phyloP scores from a whole-genome alignment of 2,888 invertebrate species.

The Ophion ventricosus region DNA sequence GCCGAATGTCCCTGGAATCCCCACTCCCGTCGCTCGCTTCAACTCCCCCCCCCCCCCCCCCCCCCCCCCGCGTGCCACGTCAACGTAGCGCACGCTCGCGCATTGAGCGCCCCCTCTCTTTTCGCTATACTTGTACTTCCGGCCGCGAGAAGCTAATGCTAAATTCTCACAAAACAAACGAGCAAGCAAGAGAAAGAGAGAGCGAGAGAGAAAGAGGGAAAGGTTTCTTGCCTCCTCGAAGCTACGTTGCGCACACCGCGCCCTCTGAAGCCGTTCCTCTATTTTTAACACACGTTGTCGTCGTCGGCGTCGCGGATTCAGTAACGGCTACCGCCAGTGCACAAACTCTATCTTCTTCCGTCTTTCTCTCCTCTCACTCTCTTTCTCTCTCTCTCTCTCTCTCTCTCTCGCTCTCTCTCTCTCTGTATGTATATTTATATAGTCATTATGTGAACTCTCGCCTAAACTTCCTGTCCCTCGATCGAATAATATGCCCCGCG shows the following conservation, averaged over 20 bases:
- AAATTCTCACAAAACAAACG: constrained; percentile 79
- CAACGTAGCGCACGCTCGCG: not conserved
- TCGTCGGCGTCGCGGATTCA: constrained; percentile 57
- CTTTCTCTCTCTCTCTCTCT: constrained; percentile 7
- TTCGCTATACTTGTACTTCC: constrained; percentile 80
- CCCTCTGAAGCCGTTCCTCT: constrained; percentile 58
- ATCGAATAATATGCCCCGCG: constrained; percentile 39
- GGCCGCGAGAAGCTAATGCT: constrained; percentile 76
- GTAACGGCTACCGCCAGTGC: constrained; percentile 46
- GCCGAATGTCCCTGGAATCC: constrained; percentile 74
- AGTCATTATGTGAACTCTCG: constrained; percentile 69
- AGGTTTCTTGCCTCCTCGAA: constrained; percentile 55
- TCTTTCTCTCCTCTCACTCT: constrained; percentile 18
- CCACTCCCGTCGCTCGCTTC: constrained; percentile 60
- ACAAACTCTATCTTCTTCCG: constrained; percentile 21
- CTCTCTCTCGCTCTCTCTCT: constrained; percentile 15
- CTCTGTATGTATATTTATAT: constrained; percentile 22
- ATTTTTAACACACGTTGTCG: constrained; percentile 63
- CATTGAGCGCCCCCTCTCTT: constrained; percentile 53
- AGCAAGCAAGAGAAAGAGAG: constrained; percentile 43
- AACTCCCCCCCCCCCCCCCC: constrained; percentile 44
- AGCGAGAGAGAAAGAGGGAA: constrained; percentile 12
- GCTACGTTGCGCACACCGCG: constrained; percentile 51
- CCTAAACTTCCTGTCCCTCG: constrained; percentile 76
- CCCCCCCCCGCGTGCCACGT: constrained; percentile 36